Evolutionary conservation across 2,888 invertebrate genomes (phyloP).

Genomic region (Julus scandinavius): DNA sequence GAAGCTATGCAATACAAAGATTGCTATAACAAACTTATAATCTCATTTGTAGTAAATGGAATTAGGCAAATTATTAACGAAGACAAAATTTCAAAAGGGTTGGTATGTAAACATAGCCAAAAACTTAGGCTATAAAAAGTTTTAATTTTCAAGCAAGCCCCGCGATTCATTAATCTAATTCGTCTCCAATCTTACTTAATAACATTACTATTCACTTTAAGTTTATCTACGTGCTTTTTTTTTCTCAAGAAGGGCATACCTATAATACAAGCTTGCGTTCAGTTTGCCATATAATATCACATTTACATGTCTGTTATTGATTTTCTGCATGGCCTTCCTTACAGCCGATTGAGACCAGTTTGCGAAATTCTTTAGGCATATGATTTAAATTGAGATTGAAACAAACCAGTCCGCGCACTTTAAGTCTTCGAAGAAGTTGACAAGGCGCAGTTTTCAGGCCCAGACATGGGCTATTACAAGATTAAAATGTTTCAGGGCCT

Average conservation of each 20-base stretch:
- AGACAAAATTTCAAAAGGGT: too few species aligned
- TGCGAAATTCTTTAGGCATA: conserved; percentile 17
- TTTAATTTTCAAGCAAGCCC: too few species aligned
- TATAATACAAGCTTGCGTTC: too few species aligned
- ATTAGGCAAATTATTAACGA: too few species aligned
- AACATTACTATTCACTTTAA: background rate
- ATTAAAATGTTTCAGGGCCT: background rate
- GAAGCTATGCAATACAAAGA: too few species aligned
- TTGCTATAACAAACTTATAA: too few species aligned
- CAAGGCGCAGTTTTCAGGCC: background rate
- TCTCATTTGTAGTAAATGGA: too few species aligned
- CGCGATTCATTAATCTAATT: too few species aligned
- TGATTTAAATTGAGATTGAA: background rate
- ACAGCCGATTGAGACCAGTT: background rate
- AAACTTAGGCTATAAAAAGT: too few species aligned
- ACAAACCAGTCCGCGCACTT: background rate
- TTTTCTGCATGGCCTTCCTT: background rate
- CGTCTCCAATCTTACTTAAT: too few species aligned
- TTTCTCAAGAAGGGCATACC: too few species aligned
- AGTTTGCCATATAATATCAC: background rate
- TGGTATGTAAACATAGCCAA: too few species aligned
- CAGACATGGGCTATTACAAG: background rate
- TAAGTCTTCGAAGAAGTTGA: background rate
- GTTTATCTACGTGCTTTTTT: background rate
- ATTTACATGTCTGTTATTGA: background rate